These are phyloP conservation scores for Chymomyza amoena DNA, from an alignment of 2,888 invertebrate species.

Conservation along the genomic window DNA sequence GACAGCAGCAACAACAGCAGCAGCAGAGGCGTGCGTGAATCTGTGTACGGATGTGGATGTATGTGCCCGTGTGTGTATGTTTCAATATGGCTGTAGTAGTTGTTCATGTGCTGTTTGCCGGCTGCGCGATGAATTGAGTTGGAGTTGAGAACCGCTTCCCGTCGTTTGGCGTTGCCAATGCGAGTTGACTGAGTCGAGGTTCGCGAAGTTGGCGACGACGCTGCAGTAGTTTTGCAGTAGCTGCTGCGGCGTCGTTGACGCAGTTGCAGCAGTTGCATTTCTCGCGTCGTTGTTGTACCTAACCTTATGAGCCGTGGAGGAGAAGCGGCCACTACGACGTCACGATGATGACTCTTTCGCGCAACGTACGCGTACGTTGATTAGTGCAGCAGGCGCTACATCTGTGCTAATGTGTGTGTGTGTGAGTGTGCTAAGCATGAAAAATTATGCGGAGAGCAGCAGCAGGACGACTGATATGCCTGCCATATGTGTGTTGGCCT, in stretches of 20 bases:
- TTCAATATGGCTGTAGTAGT: constrained; percentile 25
- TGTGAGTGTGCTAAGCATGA: constrained; percentile 5
- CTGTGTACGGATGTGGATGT: neutral
- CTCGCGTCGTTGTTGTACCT: constrained; percentile 44
- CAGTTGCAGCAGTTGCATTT: constrained; percentile 34
- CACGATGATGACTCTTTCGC: constrained; percentile 6
- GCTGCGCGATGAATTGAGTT: constrained; percentile 15
- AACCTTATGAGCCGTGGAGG: constrained; percentile 35
- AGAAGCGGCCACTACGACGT: constrained; percentile 24
- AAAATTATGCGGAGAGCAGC: constrained; percentile 44
- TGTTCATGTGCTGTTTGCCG: constrained; percentile 22
- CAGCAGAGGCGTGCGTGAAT: neutral
- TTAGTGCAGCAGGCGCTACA: constrained; percentile 14
- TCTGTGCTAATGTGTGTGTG: neutral
- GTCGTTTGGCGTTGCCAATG: constrained; percentile 47
- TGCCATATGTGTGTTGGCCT: neutral
- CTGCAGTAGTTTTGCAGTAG: neutral
- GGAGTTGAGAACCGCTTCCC: constrained; percentile 4
- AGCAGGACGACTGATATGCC: constrained; percentile 18
- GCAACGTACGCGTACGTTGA: constrained; percentile 20
- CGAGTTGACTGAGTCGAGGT: constrained; percentile 64
- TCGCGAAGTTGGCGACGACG: constrained; percentile 30
- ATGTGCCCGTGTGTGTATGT: constrained; percentile 1
- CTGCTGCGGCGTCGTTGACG: constrained; percentile 29
- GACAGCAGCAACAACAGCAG: constrained; percentile 2